Percentiles rank a stretch among this genome's conserved stretches.
Conservation (phyloP, 2,113 vertebrate species). For the Bubalus kerabau region DNA sequence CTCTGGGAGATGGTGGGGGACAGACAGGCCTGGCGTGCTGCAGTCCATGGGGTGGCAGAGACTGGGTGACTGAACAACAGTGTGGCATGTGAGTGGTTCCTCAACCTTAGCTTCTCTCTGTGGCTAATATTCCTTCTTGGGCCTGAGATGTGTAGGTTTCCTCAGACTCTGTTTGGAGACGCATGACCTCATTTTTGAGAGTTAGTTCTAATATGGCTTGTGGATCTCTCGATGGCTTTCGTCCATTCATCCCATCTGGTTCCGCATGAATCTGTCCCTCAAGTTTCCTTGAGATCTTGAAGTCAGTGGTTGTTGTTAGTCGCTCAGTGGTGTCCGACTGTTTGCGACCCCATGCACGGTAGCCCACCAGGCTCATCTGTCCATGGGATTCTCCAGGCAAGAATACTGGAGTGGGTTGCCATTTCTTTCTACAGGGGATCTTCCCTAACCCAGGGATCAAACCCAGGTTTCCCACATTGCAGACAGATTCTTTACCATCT, state of each 20-base stretch:
- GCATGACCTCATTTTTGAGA: background rate
- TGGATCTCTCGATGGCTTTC: background rate
- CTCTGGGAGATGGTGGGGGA: background rate
- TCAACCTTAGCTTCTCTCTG: background rate
- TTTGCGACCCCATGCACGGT: rapidly evolving
- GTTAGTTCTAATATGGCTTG: background rate
- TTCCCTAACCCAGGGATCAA: background rate
- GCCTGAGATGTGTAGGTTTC: too few relatives aligned
- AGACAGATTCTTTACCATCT: background rate
- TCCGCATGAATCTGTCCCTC: background rate
- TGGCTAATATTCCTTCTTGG: background rate
- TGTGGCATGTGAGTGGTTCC: background rate
- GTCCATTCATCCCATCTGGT: background rate
- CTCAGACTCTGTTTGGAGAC: too few relatives aligned
- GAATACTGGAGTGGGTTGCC: background rate
- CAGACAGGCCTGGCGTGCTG: background rate
- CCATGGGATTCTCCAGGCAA: background rate
- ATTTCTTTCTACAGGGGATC: background rate
- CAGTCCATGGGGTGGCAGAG: background rate
- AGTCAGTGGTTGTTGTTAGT: background rate
- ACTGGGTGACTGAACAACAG: background rate
- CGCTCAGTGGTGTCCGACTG: background rate
- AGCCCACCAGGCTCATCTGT: background rate
- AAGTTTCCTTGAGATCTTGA: background rate
- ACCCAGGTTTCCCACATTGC: background rate